A percentile compares a stretch with the other conserved stretches of the same genome.
Conservation (phyloP, 2,113 vertebrate genomes). For the Apteryx mantelli region DNA sequence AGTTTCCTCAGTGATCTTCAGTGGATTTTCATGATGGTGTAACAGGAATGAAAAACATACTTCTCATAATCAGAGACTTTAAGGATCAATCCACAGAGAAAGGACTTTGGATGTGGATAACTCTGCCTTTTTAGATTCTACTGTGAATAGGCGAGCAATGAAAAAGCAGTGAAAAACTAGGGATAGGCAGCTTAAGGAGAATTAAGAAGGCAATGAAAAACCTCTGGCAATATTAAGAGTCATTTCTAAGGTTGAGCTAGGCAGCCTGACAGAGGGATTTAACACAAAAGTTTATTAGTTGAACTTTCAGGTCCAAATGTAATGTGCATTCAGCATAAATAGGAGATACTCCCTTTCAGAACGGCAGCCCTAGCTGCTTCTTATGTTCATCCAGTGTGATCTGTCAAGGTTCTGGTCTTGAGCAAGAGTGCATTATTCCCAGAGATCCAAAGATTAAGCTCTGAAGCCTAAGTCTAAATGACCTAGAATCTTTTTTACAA, state of each 20-base stretch:
- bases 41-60: neutral
- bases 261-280: neutral
- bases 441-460: neutral
- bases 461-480: neutral
- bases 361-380: neutral
- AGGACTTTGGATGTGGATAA: neutral
- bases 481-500: neutral
- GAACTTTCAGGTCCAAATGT: neutral
- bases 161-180: neutral
- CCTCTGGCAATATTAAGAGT: neutral
- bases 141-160: neutral
- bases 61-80: neutral
- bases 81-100: neutral
- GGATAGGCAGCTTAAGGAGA: neutral
- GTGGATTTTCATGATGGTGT: neutral
- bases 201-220: neutral
- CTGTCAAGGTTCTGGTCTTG: neutral
- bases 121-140: neutral
- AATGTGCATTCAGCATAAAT: neutral
- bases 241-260: neutral
- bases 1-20: neutral
- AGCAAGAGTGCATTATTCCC: neutral
- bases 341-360: neutral
- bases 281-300: neutral
- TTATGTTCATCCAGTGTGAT: neutral